Percentiles rank a stretch among this genome's conserved stretches.
These are phyloP conservation scores for Elaphurus davidianus DNA, from an alignment of 2,113 vertebrate genomes.

Conservation along the genomic window DNA sequence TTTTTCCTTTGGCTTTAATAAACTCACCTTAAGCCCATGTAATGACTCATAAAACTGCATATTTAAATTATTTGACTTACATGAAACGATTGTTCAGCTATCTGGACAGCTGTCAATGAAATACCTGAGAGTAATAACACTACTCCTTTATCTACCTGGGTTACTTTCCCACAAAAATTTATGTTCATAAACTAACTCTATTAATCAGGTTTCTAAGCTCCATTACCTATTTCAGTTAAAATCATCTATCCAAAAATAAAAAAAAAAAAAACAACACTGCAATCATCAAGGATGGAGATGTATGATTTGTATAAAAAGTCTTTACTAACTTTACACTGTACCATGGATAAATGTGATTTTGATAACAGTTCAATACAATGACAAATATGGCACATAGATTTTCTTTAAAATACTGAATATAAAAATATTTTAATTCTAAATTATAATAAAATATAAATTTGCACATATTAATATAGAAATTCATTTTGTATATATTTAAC, in stretches of 20 bases:
- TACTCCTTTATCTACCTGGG: conserved; percentile 65
- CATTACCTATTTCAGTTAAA: conserved; percentile 4
- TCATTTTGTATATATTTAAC: conserved; percentile 61
- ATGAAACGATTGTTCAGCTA: conserved; percentile 34
- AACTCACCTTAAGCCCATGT: background rate
- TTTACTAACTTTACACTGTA: conserved; percentile 16
- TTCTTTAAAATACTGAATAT: conserved; percentile 52
- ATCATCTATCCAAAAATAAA: background rate
- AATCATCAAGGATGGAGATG: background rate
- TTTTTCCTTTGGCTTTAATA: background rate
- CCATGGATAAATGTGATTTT: conserved; percentile 48
- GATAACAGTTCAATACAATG: conserved; percentile 17
- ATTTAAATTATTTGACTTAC: conserved; percentile 54
- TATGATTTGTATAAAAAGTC: conserved; percentile 13
- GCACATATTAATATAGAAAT: conserved; percentile 61
- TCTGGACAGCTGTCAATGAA: conserved; percentile 50
- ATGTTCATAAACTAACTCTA: conserved; percentile 9
- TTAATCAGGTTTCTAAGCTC: conserved; percentile 15
- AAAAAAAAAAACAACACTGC: background rate
- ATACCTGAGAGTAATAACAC: conserved; percentile 63
- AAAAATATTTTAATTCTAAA: conserved; percentile 64
- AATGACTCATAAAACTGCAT: conserved; percentile 30
- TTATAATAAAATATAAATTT: conserved; percentile 62
- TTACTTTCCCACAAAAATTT: conserved; percentile 27
- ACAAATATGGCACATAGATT: conserved; percentile 39